These are phyloP conservation scores for Drosophila kohkoa DNA, from an alignment of 1,140 invertebrate genomes.

Conservation along the genomic window DNA sequence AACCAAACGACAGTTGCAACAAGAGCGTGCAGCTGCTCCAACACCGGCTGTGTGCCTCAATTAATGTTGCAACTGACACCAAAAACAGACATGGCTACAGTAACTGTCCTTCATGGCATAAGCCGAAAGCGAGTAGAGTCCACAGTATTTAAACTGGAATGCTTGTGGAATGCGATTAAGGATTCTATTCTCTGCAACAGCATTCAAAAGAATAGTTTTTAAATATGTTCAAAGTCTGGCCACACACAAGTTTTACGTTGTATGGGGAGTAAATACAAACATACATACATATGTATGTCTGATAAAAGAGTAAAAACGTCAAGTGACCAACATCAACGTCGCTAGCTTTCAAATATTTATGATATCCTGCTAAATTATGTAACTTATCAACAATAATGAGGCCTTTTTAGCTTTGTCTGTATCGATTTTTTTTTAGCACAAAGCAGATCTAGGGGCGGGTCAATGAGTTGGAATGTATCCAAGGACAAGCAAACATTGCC, in stretches of 20 bases:
- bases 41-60: slow-evolving; percentile 32
- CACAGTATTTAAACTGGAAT: not conserved
- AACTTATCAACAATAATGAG: slow-evolving; percentile 67
- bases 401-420: slow-evolving; percentile 43
- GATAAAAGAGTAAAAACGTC: too few relatives aligned
- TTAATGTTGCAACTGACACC: slow-evolving; percentile 7
- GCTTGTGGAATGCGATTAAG: not conserved
- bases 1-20: slow-evolving; percentile 1
- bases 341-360: slow-evolving; percentile 59
- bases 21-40: slow-evolving; percentile 24
- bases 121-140: not conserved
- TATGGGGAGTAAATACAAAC: too few relatives aligned
- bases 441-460: slow-evolving; percentile 48
- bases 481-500: slow-evolving; percentile 72
- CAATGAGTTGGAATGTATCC: slow-evolving; percentile 65
- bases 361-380: slow-evolving; percentile 79
- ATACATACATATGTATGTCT: too few relatives aligned
- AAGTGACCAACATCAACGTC: too few relatives aligned
- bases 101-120: not conserved
- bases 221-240: too few relatives aligned
- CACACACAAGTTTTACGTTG: too few relatives aligned
- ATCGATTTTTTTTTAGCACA: slow-evolving; percentile 60
- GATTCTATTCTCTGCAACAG: slow-evolving; percentile 5
- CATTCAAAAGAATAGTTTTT: too few relatives aligned
- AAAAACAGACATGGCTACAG: not conserved